Conservation (phyloP, 2,797 vertebrate species). For the Onychomys leucogaster region DNA sequence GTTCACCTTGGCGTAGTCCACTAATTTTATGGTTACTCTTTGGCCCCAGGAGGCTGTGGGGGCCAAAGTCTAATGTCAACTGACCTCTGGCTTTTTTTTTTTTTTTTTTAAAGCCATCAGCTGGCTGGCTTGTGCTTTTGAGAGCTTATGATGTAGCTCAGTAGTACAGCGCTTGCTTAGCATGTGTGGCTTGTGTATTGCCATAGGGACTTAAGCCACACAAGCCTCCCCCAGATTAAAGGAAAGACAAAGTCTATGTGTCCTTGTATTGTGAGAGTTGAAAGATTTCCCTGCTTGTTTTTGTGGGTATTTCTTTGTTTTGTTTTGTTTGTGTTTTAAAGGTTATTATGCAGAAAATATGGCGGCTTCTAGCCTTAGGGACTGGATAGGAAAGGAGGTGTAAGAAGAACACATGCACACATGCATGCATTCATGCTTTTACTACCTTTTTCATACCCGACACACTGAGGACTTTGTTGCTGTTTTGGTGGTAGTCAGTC, state of each 20-base stretch:
- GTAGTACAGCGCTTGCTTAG: not conserved
- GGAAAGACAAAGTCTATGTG: not conserved
- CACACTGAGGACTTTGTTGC: not conserved
- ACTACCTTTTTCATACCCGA: not conserved
- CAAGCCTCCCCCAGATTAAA: not conserved
- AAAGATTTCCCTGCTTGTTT: not conserved
- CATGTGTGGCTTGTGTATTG: not conserved
- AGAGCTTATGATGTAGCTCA: not conserved
- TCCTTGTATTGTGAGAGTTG: not conserved
- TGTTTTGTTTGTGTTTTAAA: not conserved
- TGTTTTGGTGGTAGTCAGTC: not conserved
- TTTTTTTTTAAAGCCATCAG: not conserved
- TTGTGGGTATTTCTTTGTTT: not conserved
- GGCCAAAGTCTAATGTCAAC: not conserved
- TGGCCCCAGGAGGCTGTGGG: not conserved
- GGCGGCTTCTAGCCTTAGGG: not conserved
- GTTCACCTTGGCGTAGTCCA: not conserved
- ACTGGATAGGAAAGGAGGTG: not conserved
- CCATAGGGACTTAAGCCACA: not conserved
- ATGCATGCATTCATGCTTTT: not conserved
- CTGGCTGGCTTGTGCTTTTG: not conserved
- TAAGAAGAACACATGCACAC: not conserved
- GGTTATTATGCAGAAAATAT: not conserved
- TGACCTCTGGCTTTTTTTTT: not conserved
- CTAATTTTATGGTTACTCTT: not conserved